A percentile compares a stretch with the other conserved stretches of the same genome.
phyloP scores from a whole-genome alignment of 2,113 vertebrate genomes.

The Chionodraco myersi region DNA sequence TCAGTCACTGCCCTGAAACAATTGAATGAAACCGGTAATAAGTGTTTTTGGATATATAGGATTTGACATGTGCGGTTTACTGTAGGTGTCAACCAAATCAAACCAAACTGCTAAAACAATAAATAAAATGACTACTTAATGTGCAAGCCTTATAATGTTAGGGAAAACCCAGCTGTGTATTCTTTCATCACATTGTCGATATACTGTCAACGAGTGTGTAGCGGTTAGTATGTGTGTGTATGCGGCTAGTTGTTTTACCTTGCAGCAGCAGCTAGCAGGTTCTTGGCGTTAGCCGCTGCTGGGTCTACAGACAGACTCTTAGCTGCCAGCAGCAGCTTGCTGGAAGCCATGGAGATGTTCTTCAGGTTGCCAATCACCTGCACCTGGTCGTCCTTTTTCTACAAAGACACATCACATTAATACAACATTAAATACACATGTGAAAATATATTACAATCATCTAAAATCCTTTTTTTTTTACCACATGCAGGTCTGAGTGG shows the following conservation, averaged over 20 bases:
- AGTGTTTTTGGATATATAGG: background rate
- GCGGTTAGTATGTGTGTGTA: too few species aligned
- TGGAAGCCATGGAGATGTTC: slow-evolving; percentile 99
- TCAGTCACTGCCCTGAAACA: slow-evolving; percentile 94
- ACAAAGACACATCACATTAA: slow-evolving; percentile 38
- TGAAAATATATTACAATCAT: too few species aligned
- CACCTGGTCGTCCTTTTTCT: slow-evolving; percentile 98
- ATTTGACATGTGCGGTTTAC: background rate
- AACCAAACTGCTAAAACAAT: background rate
- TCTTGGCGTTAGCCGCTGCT: slow-evolving; percentile 96
- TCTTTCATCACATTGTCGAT: too few species aligned
- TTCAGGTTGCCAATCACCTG: slow-evolving; percentile 99
- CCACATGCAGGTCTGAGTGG: too few species aligned
- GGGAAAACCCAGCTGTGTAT: too few species aligned
- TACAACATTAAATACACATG: background rate
- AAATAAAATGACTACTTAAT: too few species aligned
- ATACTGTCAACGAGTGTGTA: too few species aligned
- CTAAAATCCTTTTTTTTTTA: background rate
- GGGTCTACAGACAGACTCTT: slow-evolving; percentile 98
- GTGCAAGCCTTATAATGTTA: too few species aligned
- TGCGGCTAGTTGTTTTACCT: slow-evolving; percentile 81
- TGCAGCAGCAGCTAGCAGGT: slow-evolving; percentile 95
- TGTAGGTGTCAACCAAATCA: background rate
- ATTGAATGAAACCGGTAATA: background rate
- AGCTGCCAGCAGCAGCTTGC: slow-evolving; percentile 95